Evolutionary conservation across 2,888 invertebrate genomes (phyloP).

Genomic region (Punctoribates punctum): DNA sequence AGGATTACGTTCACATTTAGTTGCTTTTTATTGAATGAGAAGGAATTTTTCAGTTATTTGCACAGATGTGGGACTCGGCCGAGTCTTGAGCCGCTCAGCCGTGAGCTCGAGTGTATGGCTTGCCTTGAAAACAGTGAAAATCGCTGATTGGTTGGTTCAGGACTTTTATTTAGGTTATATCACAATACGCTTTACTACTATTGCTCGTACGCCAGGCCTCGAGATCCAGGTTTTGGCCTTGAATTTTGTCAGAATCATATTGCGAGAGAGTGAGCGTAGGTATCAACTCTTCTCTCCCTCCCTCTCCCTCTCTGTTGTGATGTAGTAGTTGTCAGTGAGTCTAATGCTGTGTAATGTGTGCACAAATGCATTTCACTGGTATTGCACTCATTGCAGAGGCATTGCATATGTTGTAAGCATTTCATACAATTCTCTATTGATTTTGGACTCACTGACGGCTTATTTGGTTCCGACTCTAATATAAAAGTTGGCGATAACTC

Average conservation of each 20-base stretch:
- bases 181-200: background rate
- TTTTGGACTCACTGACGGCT: background rate
- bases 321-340: background rate
- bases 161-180: background rate
- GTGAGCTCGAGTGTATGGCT: background rate
- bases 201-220: constrained; percentile 4
- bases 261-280: constrained; percentile 2
- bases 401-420: background rate
- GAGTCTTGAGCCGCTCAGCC: background rate
- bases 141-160: background rate
- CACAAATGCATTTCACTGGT: background rate
- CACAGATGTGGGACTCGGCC: background rate
- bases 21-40: no score
- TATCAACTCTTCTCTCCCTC: background rate
- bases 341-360: no score
- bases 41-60: background rate
- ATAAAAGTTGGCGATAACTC: no score
- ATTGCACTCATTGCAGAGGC: background rate
- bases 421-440: background rate
- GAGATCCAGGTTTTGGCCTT: constrained; percentile 3
- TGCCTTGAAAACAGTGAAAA: background rate
- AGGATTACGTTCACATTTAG: no score
- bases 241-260: background rate
- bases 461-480: no score
- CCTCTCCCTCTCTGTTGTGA: no score